Base-by-base conservation (phyloP, 2,888 invertebrate species). In the Sialis fuliginosa region DNA sequence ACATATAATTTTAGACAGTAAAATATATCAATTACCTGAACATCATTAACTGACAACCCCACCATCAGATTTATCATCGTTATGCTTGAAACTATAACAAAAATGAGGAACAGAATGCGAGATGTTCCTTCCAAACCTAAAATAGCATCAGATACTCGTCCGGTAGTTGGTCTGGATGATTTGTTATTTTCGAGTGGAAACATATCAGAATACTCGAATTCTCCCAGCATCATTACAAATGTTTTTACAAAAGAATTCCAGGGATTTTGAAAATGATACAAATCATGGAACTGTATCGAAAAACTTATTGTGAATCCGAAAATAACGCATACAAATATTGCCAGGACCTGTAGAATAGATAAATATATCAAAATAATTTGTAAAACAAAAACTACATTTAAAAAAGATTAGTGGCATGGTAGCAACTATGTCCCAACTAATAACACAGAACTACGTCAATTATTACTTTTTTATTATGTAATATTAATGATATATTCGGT, bases 151-250 rank as follows among this genome's bases (percentile, higher is more conserved):
- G 22, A 22, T 22, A 22, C 22, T 4, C 22, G 22, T 22, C 22
- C 22, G 22, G 2, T 22, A 22, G 2, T 22, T 2, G 22, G 22
- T 22, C 22, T 22, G 4, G 22, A 22, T 22, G 22, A 22, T 22
- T 22, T 22, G 22, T 22, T 22, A 22, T 22, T 22, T 22, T 22
- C 22, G 4, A 22, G 22, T 2, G 22, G 52, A 54, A 69, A 70
- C 45, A 69, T 58, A 45, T 62, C 62, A 12, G 58, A 57, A 54
- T 70, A 72, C 52, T 71, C 69, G 52, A 69, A 68, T 56, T 73
- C 73, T 13, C 73, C 74, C 59, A 69, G 70, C 72, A 74, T 73
- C 73, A 74, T 74, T 34, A 73, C 72, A 37, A 68, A 59, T 13
- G 71, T 73, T 53, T 68, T 69, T 34, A 72, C 62, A 35, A 72